Percentiles rank a stretch among this genome's conserved stretches.
These are phyloP conservation scores for Carterocephalus palaemon DNA, from an alignment of 2,888 invertebrate species.

Conservation along the genomic window DNA sequence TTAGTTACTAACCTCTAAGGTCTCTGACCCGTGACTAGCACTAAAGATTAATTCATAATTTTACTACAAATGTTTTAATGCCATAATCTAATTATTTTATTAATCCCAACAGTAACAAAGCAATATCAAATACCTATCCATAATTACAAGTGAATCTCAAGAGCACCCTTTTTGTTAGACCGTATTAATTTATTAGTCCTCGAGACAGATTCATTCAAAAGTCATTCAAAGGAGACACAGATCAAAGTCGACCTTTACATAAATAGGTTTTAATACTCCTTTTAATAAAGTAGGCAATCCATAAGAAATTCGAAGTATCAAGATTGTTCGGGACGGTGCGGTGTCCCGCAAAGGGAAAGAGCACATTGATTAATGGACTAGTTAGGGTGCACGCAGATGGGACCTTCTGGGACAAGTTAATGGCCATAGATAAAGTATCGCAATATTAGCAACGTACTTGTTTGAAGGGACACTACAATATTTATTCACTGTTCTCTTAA, in stretches of 20 bases:
- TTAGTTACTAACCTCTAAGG: too few relatives aligned
- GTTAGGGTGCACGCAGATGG: constrained; percentile 18
- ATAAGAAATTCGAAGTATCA: constrained; percentile 18
- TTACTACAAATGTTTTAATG: too few relatives aligned
- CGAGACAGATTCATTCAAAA: too few relatives aligned
- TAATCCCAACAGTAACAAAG: too few relatives aligned
- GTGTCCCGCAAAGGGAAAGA: constrained; percentile 23
- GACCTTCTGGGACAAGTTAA: constrained; percentile 20
- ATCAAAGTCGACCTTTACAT: constrained; percentile 10
- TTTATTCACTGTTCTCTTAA: too few relatives aligned
- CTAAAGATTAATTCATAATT: too few relatives aligned
- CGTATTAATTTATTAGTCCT: too few relatives aligned
- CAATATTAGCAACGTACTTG: constrained; percentile 7
- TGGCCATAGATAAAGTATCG: constrained; percentile 18
- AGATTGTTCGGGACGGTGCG: constrained; percentile 15
- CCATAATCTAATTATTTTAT: too few relatives aligned
- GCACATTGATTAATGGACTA: constrained; percentile 24
- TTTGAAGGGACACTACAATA: background rate
- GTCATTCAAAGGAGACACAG: background rate
- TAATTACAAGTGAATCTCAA: too few relatives aligned
- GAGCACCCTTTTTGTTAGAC: too few relatives aligned
- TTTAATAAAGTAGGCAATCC: constrained; percentile 19
- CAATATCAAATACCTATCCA: too few relatives aligned
- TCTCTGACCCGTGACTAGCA: too few relatives aligned
- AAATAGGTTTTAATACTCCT: constrained; percentile 7